A percentile compares a stretch with the other conserved stretches of the same genome.
Conservation (phyloP, 2,797 vertebrate genomes). For the Lepilemur ruficaudatus region DNA sequence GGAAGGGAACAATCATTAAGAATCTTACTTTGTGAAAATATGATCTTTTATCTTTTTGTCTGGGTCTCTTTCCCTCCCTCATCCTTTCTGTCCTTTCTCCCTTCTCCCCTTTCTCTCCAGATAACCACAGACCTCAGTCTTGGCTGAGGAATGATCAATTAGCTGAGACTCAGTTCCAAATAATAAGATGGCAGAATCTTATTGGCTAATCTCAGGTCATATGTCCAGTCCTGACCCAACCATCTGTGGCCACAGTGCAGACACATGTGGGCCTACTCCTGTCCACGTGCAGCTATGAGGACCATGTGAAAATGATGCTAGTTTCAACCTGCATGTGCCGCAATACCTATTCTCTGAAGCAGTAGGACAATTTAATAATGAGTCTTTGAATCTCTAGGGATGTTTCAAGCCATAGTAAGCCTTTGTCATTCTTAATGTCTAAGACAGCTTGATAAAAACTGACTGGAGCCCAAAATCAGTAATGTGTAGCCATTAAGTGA, state of each 20-base stretch:
- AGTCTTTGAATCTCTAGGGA: neutral
- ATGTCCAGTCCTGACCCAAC: neutral
- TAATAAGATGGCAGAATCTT: neutral
- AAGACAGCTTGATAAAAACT: neutral
- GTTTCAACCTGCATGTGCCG: neutral
- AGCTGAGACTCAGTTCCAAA: neutral
- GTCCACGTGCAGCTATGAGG: neutral
- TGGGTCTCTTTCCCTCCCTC: neutral
- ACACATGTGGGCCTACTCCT: neutral
- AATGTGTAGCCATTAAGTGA: slow-evolving; percentile 47
- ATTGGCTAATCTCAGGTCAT: neutral
- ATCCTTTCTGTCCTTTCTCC: neutral
- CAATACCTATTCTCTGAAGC: neutral
- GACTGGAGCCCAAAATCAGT: slow-evolving; percentile 11
- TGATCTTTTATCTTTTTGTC: neutral
- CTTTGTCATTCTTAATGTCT: neutral
- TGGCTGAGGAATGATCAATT: neutral
- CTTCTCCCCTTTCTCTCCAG: neutral
- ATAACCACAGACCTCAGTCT: too few species aligned
- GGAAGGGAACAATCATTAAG: neutral
- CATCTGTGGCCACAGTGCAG: neutral
- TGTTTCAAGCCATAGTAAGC: neutral
- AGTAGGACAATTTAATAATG: neutral
- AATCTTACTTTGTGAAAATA: neutral
- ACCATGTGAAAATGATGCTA: neutral